Evolutionary conservation across 2,888 invertebrate species (phyloP), one percentile per base, ranked within the genome.

Genomic region (Microdon myrmicae): DNA sequence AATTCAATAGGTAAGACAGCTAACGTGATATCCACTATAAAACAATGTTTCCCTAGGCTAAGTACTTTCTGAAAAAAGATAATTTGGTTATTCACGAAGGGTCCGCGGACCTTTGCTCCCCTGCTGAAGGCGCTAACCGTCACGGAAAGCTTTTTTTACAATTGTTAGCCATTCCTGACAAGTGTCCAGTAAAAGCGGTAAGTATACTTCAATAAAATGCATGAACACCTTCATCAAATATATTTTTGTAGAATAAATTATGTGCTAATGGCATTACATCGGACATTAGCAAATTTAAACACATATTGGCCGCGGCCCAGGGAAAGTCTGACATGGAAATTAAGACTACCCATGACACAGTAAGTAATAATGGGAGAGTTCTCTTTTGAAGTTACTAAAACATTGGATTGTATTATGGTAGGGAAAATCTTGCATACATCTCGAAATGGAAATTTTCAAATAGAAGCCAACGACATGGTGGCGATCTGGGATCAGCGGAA

Each of bases 41-140:
- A 22, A n/a, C n/a, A n/a, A n/a, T n/a, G n/a, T n/a, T n/a, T n/a
- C n/a, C n/a, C n/a, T 38, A 75, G 70, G 73, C 75, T 13, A 75
- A 71, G 22, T 82, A 74, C 59, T 74, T 73, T 29, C 55, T 80
- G 0, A 73, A 73, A 16, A 82, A 82, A 71, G 74, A 80, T 49
- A 80, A 80, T 5, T 68, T 81, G 22, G 75, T 78, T 2, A 61
- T 79, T 7, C 74, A 77, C 25, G 78, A 79, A 64, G 81, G 81
- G 9, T 75, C 75, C 20, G 14, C 77, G 5, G 80, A 82, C 67
- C 68, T 80, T 10, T 82, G 82, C 41, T 71, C 73, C 16, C 70
- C 72, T 3, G 70, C 75, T 0, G 72, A 71, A n/a, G 58, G 69
- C 38, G 74, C 70, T 3, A 7, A 70, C 1, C 19, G 31, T 3